Evolutionary conservation across 92 coral and sea anemone species (phyloP).

Genomic region (Paramuricea clavata): DNA sequence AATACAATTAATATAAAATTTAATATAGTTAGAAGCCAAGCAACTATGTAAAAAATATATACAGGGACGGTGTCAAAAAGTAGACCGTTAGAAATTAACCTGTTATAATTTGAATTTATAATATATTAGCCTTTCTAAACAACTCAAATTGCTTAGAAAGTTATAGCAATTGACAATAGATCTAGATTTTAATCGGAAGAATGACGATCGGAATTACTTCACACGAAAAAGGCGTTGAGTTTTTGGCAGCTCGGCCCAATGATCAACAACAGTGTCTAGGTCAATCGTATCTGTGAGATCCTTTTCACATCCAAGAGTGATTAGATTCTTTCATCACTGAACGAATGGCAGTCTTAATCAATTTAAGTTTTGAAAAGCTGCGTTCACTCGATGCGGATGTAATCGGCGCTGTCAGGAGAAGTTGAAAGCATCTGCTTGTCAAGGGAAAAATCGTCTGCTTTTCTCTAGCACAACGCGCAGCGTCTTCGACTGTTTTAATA

Average conservation of each 20-base stretch:
- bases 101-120: too few species aligned
- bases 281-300: constrained; percentile 27
- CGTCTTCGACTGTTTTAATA: constrained; percentile 24
- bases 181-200: neutral
- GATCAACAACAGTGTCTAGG: constrained; percentile 22
- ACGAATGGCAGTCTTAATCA: constrained; percentile 29
- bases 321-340: constrained; percentile 28
- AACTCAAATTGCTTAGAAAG: neutral
- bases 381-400: constrained; percentile 37
- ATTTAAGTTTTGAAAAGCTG: constrained; percentile 29
- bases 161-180: too few species aligned
- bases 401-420: constrained; percentile 31
- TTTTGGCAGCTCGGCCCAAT: constrained; percentile 36
- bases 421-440: constrained; percentile 16
- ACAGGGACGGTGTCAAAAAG: too few species aligned
- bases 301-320: constrained; percentile 21
- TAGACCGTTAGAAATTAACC: too few species aligned
- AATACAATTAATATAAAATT: neutral
- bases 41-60: too few species aligned
- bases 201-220: neutral
- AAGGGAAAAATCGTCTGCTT: constrained; percentile 7
- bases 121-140: neutral
- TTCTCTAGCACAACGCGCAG: constrained; percentile 28
- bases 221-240: constrained; percentile 3
- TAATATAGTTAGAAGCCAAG: neutral